phyloP scores from a whole-genome alignment of 2,888 invertebrate genomes.

The Belgica antarctica region DNA sequence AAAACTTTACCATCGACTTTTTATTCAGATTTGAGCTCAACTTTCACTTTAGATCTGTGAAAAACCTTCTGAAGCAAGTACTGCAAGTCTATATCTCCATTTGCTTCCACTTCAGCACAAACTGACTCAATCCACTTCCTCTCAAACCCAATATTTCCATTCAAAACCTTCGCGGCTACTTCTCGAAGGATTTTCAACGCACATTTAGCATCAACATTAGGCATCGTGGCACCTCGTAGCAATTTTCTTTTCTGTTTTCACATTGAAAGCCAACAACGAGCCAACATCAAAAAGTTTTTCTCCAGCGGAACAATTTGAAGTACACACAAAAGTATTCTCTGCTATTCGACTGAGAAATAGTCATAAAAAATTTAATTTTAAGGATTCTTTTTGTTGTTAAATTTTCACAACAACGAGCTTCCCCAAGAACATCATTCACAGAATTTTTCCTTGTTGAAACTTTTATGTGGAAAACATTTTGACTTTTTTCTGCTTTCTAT shows the following conservation, averaged over 20 bases:
- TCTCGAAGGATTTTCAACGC: background rate
- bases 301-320: background rate
- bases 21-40: no score
- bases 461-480: conserved; percentile 20
- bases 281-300: no score
- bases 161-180: no score
- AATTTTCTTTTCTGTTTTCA: background rate
- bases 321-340: background rate
- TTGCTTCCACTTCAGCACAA: no score
- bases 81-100: no score
- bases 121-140: no score
- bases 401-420: conserved; percentile 1
- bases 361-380: conserved; percentile 39
- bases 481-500: background rate
- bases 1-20: no score
- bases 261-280: background rate
- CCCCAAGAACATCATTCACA: conserved; percentile 20
- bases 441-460: conserved; percentile 5
- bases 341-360: conserved; percentile 14
- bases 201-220: background rate
- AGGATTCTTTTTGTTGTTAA: conserved; percentile 18
- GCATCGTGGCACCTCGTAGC: background rate
- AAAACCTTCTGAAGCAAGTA: no score
- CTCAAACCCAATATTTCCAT: no score
- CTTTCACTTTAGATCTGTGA: no score